Evolutionary conservation across 2,888 invertebrate genomes (phyloP), one percentile per base, ranked within the genome.

Genomic region (Eucera pruinosa): DNA sequence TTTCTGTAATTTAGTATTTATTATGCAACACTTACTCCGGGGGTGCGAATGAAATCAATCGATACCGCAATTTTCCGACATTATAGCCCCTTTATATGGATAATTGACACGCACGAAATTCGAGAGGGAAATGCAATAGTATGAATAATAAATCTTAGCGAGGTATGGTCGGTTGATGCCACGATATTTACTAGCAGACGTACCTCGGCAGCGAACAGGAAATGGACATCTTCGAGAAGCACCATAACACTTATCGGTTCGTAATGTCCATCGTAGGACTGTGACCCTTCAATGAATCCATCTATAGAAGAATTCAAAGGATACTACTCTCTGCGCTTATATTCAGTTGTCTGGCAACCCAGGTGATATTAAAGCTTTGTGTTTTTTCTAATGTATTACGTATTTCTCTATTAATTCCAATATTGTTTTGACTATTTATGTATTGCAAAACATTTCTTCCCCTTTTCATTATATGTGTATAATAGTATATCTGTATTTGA

Each of bases 221-320:
- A n/a, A 60, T 39, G 69, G 39, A 70, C 27, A 23, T 25, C 7
- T 65, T 57, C 27, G 18, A 18, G 6, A 50, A 11, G 39, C 27
- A 71, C 11, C 61, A 61, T n/a, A 39, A 36, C n/a, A 13, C 15
- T 0, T 55, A 66, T 15, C 54, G 65, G 1, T 11, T 25, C 0
- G 18, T 66, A 2, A 11, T 66, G 55, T 43, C 43, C 20, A 11
- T 27, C 25, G 20, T 55, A 13, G 75, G 75, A 20, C 5, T 71
- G 1, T 76, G 71, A 61, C 71, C 71, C 15, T 71, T 66, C 36
- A 11, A 43, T 6, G 13, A 33, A 2, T 36, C 61, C 1, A 27
- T 30, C 2, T 18, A 18, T 7, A 27, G 3, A n/a, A 50, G 13
- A 9, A 5, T 50, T 6, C 33, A 33, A 0, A 57, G 64, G 18